These are phyloP conservation scores for Phalacrocorax brasilianus DNA, from an alignment of 2,113 vertebrate species.

Conservation along the genomic window DNA sequence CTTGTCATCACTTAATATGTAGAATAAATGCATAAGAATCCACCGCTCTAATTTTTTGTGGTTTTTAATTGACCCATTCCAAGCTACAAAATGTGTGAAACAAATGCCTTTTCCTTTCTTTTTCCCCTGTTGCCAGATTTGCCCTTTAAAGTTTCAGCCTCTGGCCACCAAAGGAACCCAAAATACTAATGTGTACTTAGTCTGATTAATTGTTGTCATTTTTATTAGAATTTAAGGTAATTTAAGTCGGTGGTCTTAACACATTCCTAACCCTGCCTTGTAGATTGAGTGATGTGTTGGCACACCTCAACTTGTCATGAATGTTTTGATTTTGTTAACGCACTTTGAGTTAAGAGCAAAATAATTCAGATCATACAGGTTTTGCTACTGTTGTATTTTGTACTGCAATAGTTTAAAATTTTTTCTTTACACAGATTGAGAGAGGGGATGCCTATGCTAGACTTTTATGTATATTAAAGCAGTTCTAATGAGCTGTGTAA, in stretches of 20 bases:
- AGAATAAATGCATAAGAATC: background rate
- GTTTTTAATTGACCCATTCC: background rate
- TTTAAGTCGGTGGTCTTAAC: background rate
- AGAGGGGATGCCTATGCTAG: background rate
- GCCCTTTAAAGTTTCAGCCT: background rate
- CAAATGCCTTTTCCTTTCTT: background rate
- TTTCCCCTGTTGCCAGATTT: background rate
- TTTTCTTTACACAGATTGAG: background rate
- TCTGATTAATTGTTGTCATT: background rate
- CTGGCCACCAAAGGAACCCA: background rate
- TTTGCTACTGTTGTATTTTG: background rate
- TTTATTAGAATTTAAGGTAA: background rate
- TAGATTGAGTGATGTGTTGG: background rate
- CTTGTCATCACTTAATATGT: background rate
- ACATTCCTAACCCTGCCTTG: background rate
- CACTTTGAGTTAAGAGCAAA: background rate
- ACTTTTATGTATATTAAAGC: background rate
- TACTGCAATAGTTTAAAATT: background rate
- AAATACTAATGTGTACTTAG: background rate
- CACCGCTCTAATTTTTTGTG: background rate
- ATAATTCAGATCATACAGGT: background rate
- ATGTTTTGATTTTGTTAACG: background rate
- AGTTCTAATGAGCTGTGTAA: background rate
- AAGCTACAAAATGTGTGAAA: background rate
- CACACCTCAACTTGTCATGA: background rate